Evolutionary conservation across 2,113 vertebrate genomes (phyloP).

Genomic region (Colinus virginianus): DNA sequence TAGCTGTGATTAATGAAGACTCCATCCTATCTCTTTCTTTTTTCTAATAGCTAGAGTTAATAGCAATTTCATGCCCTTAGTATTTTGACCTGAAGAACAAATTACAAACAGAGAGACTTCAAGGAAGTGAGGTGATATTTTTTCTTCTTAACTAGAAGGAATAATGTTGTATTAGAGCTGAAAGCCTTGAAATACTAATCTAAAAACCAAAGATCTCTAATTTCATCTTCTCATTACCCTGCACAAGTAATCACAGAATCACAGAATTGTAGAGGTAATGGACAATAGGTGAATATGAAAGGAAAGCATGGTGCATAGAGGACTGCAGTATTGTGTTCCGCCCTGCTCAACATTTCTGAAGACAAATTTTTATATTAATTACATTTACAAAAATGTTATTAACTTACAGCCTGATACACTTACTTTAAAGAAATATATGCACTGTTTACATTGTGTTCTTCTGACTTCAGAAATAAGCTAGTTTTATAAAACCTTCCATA

Average conservation of each 20-base stretch:
- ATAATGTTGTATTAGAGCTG: neutral
- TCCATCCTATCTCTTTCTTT: neutral
- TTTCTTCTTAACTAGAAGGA: neutral
- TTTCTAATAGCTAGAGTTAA: neutral
- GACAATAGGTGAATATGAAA: neutral
- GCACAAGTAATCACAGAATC: too few relatives aligned
- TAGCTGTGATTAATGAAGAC: neutral
- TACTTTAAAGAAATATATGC: too few relatives aligned
- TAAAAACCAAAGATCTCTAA: neutral
- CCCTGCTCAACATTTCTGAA: neutral
- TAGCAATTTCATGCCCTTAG: neutral
- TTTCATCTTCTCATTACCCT: neutral
- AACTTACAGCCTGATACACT: accelerated
- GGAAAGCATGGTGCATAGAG: neutral
- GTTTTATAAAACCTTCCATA: neutral
- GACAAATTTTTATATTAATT: neutral
- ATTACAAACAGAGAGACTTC: neutral
- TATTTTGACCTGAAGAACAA: neutral
- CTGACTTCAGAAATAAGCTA: neutral
- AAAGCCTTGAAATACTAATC: neutral
- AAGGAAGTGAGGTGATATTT: neutral
- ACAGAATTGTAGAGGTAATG: neutral
- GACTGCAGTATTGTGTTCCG: neutral
- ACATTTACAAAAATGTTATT: neutral
- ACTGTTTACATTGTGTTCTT: neutral